Conservation (phyloP, 2,888 invertebrate species). For the Drosophila phalerata region DNA sequence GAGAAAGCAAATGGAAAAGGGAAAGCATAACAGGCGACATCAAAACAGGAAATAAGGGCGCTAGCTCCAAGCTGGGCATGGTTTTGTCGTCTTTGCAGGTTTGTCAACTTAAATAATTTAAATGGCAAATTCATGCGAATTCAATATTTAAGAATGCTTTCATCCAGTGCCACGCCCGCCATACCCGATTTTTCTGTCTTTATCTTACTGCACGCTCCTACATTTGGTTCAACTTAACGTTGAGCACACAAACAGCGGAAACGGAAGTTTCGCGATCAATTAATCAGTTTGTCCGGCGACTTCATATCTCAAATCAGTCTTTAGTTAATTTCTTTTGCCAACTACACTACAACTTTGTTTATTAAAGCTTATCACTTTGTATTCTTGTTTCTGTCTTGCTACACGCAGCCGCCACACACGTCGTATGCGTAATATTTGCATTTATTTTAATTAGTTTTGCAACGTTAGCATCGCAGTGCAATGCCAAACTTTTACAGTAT, state of each 20-base stretch:
- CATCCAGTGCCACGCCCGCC: conserved; percentile 2
- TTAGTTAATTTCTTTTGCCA: conserved; percentile 23
- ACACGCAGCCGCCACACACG: conserved; percentile 9
- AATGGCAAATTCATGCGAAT: conserved; percentile 67
- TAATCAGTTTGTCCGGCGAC: conserved; percentile 49
- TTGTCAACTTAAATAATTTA: conserved; percentile 80
- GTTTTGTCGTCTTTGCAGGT: conserved; percentile 28
- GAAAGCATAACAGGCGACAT: conserved; percentile 47
- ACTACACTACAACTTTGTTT: background rate
- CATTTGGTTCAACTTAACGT: conserved; percentile 37
- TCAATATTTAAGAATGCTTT: conserved; percentile 63
- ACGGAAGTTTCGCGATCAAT: conserved; percentile 61
- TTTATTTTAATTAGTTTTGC: background rate
- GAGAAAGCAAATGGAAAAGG: conserved; percentile 25
- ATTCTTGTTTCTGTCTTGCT: background rate
- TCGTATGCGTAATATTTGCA: conserved; percentile 17
- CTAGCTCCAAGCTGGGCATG: conserved; percentile 35
- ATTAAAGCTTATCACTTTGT: background rate
- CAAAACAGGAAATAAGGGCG: conserved; percentile 56
- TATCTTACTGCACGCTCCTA: conserved; percentile 39
- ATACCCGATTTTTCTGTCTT: conserved; percentile 19
- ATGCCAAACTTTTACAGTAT: conserved; percentile 6
- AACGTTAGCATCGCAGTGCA: background rate
- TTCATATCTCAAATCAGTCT: conserved; percentile 33
- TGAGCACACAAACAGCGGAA: conserved; percentile 54